Evolutionary conservation across 1,140 invertebrate genomes (phyloP).

Genomic region (Phocides pigmalion): DNA sequence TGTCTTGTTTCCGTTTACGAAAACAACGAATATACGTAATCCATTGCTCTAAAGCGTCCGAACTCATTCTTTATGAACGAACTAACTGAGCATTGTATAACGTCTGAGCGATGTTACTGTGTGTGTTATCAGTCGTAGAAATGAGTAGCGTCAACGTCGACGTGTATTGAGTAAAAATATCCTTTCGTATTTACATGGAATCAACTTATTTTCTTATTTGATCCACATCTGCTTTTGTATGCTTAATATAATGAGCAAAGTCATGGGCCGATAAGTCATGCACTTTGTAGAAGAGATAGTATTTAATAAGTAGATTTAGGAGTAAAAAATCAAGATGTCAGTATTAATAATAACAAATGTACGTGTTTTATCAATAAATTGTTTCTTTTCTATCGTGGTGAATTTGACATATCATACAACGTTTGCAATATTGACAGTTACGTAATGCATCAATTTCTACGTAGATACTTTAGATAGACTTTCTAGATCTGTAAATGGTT

Average conservation of each 20-base stretch:
- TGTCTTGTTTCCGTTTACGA: not conserved
- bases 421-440: not conserved
- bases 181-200: not conserved
- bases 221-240: not conserved
- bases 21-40: not conserved
- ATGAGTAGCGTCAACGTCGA: slow-evolving; percentile 1
- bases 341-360: too few relatives aligned
- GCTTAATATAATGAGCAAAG: too few relatives aligned
- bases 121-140: not conserved
- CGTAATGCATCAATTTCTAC: not conserved
- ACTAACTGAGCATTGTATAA: not conserved
- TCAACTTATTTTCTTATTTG: not conserved
- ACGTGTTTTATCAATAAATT: too few relatives aligned
- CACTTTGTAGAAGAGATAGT: not conserved
- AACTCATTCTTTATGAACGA: not conserved
- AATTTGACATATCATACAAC: too few relatives aligned
- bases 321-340: too few relatives aligned
- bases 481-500: too few relatives aligned
- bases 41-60: not conserved
- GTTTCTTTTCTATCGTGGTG: too few relatives aligned
- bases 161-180: slow-evolving; percentile 1
- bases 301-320: not conserved
- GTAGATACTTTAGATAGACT: too few relatives aligned
- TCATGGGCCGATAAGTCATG: too few relatives aligned
- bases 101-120: not conserved